Percentiles rank a stretch among this genome's conserved stretches.
These are phyloP conservation scores for Lepidurus couesii DNA, from an alignment of 1,140 invertebrate genomes.

Conservation along the genomic window DNA sequence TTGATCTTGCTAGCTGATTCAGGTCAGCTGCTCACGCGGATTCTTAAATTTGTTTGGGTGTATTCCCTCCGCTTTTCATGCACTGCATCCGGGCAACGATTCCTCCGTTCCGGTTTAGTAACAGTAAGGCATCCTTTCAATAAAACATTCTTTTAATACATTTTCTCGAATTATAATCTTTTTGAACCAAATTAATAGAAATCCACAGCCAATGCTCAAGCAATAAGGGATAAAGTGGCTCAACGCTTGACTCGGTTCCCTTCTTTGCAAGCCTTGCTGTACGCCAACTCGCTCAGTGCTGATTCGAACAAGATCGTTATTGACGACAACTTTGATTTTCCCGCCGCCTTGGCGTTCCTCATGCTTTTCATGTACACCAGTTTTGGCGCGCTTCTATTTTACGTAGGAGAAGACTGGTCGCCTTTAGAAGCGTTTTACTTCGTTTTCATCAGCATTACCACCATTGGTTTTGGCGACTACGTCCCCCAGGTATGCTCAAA, in stretches of 20 bases:
- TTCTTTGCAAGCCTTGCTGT: neutral
- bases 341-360: slow-evolving; percentile 74
- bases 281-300: neutral
- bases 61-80: slow-evolving; percentile 79
- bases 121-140: slow-evolving; percentile 64
- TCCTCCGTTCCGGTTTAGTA: slow-evolving; percentile 63
- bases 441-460: slow-evolving; percentile 89
- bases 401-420: slow-evolving; percentile 71
- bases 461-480: slow-evolving; percentile 87
- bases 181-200: neutral
- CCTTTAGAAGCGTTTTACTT: slow-evolving; percentile 89
- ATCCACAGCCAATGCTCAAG: neutral
- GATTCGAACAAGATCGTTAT: slow-evolving; percentile 42
- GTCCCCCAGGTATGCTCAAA: slow-evolving; percentile 59
- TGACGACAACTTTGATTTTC: slow-evolving; percentile 90
- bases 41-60: slow-evolving; percentile 89
- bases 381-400: slow-evolving; percentile 53
- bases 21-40: slow-evolving; percentile 82
- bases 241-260: neutral
- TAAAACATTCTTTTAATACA: neutral
- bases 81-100: slow-evolving; percentile 72
- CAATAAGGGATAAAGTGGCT: neutral
- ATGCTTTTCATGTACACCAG: slow-evolving; percentile 46
- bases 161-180: neutral
- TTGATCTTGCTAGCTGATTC: slow-evolving; percentile 86